phyloP scores from a whole-genome alignment of 2,113 vertebrate species.

The Prunella himalayana region DNA sequence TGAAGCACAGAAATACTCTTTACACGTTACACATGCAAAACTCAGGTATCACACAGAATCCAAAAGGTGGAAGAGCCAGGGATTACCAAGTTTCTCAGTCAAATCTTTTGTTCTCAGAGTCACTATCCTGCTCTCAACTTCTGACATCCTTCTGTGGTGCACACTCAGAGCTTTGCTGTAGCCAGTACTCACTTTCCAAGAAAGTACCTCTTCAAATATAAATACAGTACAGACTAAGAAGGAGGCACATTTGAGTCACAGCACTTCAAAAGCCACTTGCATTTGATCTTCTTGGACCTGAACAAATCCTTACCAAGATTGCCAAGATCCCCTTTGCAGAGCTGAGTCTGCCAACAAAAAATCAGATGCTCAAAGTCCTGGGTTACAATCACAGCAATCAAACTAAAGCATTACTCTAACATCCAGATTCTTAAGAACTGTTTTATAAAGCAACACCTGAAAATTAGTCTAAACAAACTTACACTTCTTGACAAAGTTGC shows the following conservation, averaged over 20 bases:
- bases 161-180: background rate
- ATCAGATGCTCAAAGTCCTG: background rate
- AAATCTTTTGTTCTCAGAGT: background rate
- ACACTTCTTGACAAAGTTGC: slow-evolving; percentile 93
- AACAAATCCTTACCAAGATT: background rate
- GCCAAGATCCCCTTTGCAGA: background rate
- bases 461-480: slow-evolving; percentile 59
- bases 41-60: accelerated
- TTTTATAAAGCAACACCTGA: background rate
- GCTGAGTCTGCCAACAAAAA: background rate
- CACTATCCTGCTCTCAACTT: background rate
- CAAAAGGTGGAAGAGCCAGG: background rate
- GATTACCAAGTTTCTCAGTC: background rate
- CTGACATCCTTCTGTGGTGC: background rate
- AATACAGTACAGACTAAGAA: background rate
- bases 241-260: background rate
- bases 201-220: background rate
- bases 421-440: background rate
- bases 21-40: background rate
- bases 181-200: background rate
- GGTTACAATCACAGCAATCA: background rate
- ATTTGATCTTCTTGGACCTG: background rate
- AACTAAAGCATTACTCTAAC: background rate
- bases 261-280: background rate
- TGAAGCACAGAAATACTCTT: background rate